Conservation (phyloP, 2,797 vertebrate species). For the Labeo calbasu region DNA sequence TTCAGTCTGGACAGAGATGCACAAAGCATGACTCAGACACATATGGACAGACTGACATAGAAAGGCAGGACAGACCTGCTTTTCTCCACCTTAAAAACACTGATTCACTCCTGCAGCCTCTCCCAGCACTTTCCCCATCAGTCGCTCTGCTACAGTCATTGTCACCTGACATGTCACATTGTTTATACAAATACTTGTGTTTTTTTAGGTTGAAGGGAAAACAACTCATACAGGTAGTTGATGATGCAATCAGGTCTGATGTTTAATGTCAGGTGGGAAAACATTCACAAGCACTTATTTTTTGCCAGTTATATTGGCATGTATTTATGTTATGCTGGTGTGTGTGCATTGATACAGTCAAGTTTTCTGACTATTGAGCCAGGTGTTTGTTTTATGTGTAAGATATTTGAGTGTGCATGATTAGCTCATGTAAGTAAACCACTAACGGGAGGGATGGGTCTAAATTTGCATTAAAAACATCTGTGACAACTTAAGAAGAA, state of each 20-base stretch:
- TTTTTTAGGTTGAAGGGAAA: slow-evolving; percentile 9
- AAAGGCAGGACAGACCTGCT: slow-evolving; percentile 70
- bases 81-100: slow-evolving; percentile 44
- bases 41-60: slow-evolving; percentile 49
- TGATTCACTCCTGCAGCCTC: slow-evolving; percentile 55
- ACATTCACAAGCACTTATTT: not conserved
- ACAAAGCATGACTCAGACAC: slow-evolving; percentile 39
- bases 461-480: not conserved
- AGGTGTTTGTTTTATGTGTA: not conserved
- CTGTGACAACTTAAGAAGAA: not conserved
- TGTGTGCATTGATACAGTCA: not conserved
- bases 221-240: not conserved
- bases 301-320: not conserved
- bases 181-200: not conserved
- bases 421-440: not conserved
- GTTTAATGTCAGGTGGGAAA: not conserved
- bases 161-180: slow-evolving; percentile 49
- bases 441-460: not conserved
- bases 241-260: not conserved
- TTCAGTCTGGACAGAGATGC: not conserved
- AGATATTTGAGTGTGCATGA: not conserved
- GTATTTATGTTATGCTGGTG: not conserved
- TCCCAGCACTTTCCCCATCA: slow-evolving; percentile 28
- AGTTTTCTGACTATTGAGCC: not conserved
- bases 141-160: slow-evolving; percentile 47